phyloP scores from a whole-genome alignment of 2,113 vertebrate genomes.

The Illadopsis cleaveri region DNA sequence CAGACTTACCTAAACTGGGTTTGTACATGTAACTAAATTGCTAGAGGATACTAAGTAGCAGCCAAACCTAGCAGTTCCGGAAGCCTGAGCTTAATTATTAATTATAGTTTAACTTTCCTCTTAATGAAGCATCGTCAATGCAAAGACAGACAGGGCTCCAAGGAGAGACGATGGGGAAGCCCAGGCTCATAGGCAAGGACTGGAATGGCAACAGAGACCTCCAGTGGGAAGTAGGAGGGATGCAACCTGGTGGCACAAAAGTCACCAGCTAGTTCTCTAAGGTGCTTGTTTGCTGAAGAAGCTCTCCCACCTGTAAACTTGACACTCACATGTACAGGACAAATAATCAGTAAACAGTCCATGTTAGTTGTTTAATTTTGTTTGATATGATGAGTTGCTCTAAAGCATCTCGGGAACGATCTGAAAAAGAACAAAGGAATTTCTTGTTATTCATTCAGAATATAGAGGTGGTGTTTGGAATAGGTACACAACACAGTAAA shows the following conservation, averaged over 20 bases:
- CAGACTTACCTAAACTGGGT: background rate
- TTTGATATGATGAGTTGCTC: conserved; percentile 76
- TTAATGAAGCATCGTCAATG: background rate
- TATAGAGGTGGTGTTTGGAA: background rate
- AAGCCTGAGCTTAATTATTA: background rate
- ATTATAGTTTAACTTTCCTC: background rate
- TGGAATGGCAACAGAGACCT: background rate
- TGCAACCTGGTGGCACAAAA: background rate
- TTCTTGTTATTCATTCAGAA: background rate
- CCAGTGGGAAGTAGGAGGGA: background rate
- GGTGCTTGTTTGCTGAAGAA: background rate
- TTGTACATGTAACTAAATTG: background rate
- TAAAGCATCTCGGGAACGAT: conserved; percentile 80
- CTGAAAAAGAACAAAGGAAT: conserved; percentile 61
- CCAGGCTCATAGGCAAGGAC: background rate
- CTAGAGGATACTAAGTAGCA: background rate
- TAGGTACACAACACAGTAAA: background rate
- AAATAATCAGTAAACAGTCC: conserved; percentile 82
- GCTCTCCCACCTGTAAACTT: conserved; percentile 11
- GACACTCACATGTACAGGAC: background rate
- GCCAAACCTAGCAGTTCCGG: background rate
- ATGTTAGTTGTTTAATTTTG: conserved; percentile 85
- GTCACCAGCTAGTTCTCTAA: background rate
- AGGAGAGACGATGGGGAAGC: background rate
- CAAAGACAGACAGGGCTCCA: background rate